These are phyloP conservation scores for Momotus momota DNA, from an alignment of 2,797 vertebrate species.

Conservation along the genomic window DNA sequence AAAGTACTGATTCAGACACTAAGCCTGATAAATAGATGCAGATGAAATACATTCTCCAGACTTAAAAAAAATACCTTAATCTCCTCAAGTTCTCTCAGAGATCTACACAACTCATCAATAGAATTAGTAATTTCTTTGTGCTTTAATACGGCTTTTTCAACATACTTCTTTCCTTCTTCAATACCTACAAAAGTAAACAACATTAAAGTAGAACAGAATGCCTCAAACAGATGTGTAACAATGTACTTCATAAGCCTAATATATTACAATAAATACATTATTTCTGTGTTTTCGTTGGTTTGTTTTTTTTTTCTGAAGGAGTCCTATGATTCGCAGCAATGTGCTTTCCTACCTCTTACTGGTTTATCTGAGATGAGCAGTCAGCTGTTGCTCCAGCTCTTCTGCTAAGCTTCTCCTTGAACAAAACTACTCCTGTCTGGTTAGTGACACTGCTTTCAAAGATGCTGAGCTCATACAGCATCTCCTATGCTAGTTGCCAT, in stretches of 20 bases:
- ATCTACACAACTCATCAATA: constrained; percentile 84
- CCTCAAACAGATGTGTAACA: background rate
- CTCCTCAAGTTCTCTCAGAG: constrained; percentile 85
- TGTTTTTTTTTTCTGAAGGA: background rate
- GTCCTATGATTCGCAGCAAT: background rate
- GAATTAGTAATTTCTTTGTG: constrained; percentile 87
- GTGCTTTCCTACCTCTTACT: background rate
- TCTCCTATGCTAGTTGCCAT: background rate
- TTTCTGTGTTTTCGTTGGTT: background rate
- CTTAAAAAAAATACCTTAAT: constrained; percentile 80
- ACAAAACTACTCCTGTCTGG: background rate
- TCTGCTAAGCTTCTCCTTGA: background rate
- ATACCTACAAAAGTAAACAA: constrained; percentile 75
- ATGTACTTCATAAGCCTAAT: background rate
- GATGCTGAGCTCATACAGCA: background rate
- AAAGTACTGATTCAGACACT: constrained; percentile 2
- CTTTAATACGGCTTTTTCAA: constrained; percentile 86
- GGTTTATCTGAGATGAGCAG: background rate
- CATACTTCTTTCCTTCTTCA: constrained; percentile 88
- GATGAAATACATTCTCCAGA: background rate
- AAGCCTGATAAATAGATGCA: background rate
- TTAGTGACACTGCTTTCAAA: background rate
- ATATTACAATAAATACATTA: background rate
- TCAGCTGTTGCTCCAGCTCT: background rate
- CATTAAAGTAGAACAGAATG: background rate